A percentile compares a stretch with the other conserved stretches of the same genome.
These are phyloP conservation scores for Haemorhous mexicanus DNA, from an alignment of 2,113 vertebrate species.

Conservation along the genomic window DNA sequence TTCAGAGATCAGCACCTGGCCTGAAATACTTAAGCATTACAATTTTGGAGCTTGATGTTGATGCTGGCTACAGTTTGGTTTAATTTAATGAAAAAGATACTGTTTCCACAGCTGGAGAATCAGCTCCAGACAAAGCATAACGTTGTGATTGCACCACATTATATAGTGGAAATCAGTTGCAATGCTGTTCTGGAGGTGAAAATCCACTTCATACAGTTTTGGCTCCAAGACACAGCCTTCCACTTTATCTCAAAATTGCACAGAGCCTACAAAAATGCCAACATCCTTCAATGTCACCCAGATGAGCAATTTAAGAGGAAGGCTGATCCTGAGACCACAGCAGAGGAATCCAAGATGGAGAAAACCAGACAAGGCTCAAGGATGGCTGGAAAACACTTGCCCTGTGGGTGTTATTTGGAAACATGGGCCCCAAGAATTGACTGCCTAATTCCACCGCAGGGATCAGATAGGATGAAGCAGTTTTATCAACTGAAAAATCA, in stretches of 20 bases:
- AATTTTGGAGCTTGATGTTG: constrained; percentile 27
- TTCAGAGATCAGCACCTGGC: neutral
- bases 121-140: constrained; percentile 7
- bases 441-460: neutral
- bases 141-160: neutral
- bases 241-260: constrained; percentile 12
- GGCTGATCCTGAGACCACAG: neutral
- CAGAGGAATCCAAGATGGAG: neutral
- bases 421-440: neutral
- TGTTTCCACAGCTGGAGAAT: constrained; percentile 41
- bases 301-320: neutral
- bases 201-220: neutral
- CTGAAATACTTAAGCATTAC: neutral
- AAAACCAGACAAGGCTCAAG: neutral
- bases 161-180: constrained; percentile 1
- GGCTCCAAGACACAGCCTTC: neutral
- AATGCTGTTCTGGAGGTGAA: constrained; percentile 23
- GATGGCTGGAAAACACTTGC: neutral
- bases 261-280: neutral
- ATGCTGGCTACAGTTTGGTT: neutral
- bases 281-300: neutral
- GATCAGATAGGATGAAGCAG: neutral
- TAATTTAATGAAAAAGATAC: constrained; percentile 13
- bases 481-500: constrained; percentile 12
- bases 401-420: neutral